These are phyloP conservation scores for Resseliella maxima DNA, from an alignment of 2,888 invertebrate genomes.

Conservation along the genomic window DNA sequence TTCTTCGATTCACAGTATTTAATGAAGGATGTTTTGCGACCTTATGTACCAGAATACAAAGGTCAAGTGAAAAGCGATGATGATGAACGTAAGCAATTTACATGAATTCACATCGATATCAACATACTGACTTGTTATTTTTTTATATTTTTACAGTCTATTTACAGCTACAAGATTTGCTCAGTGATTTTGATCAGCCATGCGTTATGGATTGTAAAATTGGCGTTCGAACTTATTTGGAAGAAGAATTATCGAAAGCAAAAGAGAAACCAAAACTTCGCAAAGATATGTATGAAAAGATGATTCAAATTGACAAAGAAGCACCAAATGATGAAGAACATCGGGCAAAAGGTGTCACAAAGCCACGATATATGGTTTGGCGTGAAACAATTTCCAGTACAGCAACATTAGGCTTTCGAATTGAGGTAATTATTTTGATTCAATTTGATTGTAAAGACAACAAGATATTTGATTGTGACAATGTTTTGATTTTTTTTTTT, in stretches of 20 bases:
- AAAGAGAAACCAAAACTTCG: conserved; percentile 92
- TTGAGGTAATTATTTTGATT: conserved; percentile 72
- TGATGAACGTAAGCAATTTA: conserved; percentile 73
- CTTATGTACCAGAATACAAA: conserved; percentile 93
- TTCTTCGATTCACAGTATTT: conserved; percentile 70
- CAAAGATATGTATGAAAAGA: conserved; percentile 98
- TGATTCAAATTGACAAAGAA: conserved; percentile 90
- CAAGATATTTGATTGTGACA: background rate
- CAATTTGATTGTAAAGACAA: background rate
- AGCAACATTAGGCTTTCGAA: conserved; percentile 94
- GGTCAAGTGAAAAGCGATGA: conserved; percentile 85
- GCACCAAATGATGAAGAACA: conserved; percentile 94
- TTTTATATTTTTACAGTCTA: conserved; percentile 70
- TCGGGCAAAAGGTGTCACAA: conserved; percentile 89
- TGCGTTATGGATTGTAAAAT: conserved; percentile 98
- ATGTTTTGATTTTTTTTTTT: conserved; percentile 37
- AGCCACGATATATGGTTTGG: conserved; percentile 96
- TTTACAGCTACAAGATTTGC: conserved; percentile 90
- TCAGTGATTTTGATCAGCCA: conserved; percentile 90
- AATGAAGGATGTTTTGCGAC: conserved; percentile 88
- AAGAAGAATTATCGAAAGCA: conserved; percentile 94
- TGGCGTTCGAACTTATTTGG: conserved; percentile 92
- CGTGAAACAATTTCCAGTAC: conserved; percentile 97
- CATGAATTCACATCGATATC: background rate
- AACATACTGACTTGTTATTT: conserved; percentile 57